Conservation (phyloP, 2,113 vertebrate species). For the Cyanoramphus novaezelandiae region DNA sequence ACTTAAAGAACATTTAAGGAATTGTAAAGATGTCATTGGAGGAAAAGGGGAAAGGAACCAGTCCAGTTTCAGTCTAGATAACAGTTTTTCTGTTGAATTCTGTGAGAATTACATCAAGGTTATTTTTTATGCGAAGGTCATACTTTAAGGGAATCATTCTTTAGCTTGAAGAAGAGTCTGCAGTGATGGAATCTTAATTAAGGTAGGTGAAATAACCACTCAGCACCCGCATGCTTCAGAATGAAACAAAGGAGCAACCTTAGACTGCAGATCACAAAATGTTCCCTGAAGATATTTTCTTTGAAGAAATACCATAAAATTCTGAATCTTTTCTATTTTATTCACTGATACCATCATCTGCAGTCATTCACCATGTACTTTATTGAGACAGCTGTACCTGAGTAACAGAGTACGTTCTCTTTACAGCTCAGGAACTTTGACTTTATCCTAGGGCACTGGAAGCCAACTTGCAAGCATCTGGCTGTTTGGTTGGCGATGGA, state of each 20-base stretch:
- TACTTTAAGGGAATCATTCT: background rate
- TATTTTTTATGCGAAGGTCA: background rate
- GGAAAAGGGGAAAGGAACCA: background rate
- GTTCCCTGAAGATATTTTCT: background rate
- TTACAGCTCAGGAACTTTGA: background rate
- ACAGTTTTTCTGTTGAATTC: background rate
- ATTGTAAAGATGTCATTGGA: background rate
- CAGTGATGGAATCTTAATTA: background rate
- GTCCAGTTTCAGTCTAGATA: background rate
- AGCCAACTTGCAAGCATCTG: background rate
- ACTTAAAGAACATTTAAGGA: background rate
- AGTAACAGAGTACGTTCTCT: background rate
- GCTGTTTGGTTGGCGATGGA: background rate
- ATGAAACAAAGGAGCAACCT: background rate
- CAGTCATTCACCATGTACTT: background rate
- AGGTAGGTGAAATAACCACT: background rate
- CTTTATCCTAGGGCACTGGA: background rate
- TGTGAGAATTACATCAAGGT: background rate
- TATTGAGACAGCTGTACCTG: background rate
- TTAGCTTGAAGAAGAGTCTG: background rate
- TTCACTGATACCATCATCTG: background rate
- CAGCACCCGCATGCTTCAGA: background rate
- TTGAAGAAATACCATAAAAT: background rate
- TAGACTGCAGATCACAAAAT: background rate
- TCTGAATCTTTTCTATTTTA: background rate